Evolutionary conservation across 2,113 vertebrate species (phyloP).

Genomic region (Ammospiza nelsoni): DNA sequence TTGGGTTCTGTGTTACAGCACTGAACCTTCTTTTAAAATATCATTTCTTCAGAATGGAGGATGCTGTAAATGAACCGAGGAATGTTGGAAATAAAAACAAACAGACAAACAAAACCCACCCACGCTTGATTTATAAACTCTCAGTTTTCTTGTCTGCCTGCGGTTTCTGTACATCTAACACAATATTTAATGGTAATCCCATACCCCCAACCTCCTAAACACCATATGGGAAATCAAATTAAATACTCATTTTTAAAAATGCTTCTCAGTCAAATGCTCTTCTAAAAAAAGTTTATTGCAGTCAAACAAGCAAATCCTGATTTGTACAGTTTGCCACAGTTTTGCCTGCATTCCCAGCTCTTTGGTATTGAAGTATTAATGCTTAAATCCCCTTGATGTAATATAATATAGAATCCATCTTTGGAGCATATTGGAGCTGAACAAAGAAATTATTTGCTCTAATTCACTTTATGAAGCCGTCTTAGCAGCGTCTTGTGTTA

Average conservation of each 20-base stretch:
- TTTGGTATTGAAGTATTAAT: not conserved
- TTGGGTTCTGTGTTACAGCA: not conserved
- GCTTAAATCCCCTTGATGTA: not conserved
- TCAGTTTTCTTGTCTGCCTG: not conserved
- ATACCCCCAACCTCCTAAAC: not conserved
- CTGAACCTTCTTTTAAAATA: not conserved
- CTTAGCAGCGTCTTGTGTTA: not conserved
- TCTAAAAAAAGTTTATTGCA: not conserved
- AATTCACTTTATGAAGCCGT: constrained; percentile 17
- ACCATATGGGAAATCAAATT: not conserved
- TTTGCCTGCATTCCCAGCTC: not conserved
- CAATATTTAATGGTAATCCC: not conserved
- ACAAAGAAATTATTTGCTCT: constrained; percentile 13
- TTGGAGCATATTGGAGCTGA: not conserved
- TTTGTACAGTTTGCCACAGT: not conserved
- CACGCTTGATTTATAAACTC: not conserved
- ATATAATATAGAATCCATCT: not conserved
- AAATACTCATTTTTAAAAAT: not conserved
- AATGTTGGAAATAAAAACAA: not conserved
- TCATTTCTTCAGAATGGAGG: not conserved
- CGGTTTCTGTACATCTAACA: not conserved
- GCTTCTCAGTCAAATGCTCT: not conserved
- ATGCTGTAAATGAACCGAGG: not conserved
- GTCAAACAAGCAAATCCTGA: not conserved
- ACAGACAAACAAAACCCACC: not conserved